Evolutionary conservation across 2,113 vertebrate species (phyloP).

Genomic region (Hippocampus barbouri): DNA sequence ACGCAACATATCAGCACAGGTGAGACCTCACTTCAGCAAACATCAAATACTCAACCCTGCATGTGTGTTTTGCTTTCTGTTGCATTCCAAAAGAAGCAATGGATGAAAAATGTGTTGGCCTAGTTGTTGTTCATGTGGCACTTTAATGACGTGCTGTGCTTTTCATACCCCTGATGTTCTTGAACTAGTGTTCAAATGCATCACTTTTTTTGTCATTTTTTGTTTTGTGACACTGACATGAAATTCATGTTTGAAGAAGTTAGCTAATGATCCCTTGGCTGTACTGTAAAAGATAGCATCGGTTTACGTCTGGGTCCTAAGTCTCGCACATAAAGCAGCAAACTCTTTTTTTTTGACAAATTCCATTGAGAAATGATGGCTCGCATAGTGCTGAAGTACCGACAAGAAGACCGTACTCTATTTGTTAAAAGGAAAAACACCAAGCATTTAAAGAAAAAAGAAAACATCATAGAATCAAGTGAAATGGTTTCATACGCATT

Average conservation of each 20-base stretch:
- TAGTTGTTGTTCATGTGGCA: neutral
- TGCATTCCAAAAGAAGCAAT: too few relatives aligned
- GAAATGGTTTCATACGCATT: slow-evolving; percentile 19
- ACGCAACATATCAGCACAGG: too few relatives aligned
- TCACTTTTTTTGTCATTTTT: too few relatives aligned
- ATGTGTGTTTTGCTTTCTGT: too few relatives aligned
- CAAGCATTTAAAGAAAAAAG: neutral
- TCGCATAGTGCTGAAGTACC: neutral
- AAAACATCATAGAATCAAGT: neutral
- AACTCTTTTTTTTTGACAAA: neutral
- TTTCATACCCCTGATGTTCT: too few relatives aligned
- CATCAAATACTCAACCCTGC: too few relatives aligned
- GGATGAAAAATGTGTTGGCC: too few relatives aligned
- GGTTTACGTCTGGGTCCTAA: neutral
- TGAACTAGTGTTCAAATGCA: neutral
- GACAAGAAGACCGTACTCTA: neutral
- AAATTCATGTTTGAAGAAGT: neutral
- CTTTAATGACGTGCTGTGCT: neutral
- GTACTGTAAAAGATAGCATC: neutral
- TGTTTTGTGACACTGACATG: neutral
- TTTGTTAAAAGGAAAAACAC: neutral
- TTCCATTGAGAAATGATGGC: neutral
- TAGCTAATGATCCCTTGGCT: neutral
- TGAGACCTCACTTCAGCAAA: too few relatives aligned
- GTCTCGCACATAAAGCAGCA: neutral